phyloP scores from a whole-genome alignment of 2,888 invertebrate genomes.

The Proisotoma minuta region DNA sequence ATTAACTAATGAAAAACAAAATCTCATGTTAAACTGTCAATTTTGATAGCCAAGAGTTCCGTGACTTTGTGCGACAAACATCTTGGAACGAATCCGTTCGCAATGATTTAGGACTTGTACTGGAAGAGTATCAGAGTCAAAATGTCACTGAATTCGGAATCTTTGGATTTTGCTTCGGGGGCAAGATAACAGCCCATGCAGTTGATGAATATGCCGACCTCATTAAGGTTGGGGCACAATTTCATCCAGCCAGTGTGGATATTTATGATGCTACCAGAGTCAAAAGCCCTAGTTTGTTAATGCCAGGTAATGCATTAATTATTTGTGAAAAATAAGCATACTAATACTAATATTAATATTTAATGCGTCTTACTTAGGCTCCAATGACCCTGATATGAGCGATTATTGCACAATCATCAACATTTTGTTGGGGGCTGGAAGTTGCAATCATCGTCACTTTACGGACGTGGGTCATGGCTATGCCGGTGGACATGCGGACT shows the following conservation, averaged over 20 bases:
- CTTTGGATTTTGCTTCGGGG: constrained; percentile 17
- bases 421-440: background rate
- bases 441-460: constrained; percentile 6
- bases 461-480: constrained; percentile 14
- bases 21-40: background rate
- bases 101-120: constrained; percentile 7
- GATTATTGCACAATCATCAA: constrained; percentile 14
- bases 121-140: constrained; percentile 8
- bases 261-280: constrained; percentile 3
- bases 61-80: constrained; percentile 7
- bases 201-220: background rate
- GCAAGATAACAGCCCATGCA: constrained; percentile 13
- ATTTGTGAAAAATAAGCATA: no score
- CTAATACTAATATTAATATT: no score
- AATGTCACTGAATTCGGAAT: constrained; percentile 8
- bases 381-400: constrained; percentile 13
- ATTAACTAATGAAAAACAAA: background rate
- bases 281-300: constrained; percentile 1
- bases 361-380: no score
- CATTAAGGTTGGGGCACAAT: constrained; percentile 9
- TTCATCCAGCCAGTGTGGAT: constrained; percentile 10
- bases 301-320: no score
- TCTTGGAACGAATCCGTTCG: constrained; percentile 15
- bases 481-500: constrained; percentile 9
- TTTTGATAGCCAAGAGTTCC: constrained; percentile 2